A percentile compares a stretch with the other conserved stretches of the same genome.
These are phyloP conservation scores for Laticauda laticaudata DNA, from an alignment of 2,113 vertebrate species.

Conservation along the genomic window DNA sequence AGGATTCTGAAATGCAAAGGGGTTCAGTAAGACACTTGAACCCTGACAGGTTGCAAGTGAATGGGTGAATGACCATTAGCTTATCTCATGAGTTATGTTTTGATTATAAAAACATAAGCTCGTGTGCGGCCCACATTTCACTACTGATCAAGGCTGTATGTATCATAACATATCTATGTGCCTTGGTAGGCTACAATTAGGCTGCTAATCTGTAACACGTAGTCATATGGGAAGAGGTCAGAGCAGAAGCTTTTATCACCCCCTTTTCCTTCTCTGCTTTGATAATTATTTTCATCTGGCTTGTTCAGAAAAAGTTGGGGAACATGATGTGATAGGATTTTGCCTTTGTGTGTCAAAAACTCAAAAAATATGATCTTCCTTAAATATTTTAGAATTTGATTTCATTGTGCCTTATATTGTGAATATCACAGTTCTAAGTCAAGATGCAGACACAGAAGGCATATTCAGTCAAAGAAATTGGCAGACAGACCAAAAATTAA, in stretches of 20 bases:
- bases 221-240: not conserved
- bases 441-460: not conserved
- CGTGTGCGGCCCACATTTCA: not conserved
- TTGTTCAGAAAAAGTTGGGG: not conserved
- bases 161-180: not conserved
- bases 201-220: not conserved
- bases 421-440: not conserved
- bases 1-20: not conserved
- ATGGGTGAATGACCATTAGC: not conserved
- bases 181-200: not conserved
- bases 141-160: not conserved
- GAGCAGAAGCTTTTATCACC: not conserved
- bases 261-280: not conserved
- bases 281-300: not conserved
- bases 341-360: not conserved
- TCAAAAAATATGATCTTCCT: not conserved
- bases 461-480: not conserved
- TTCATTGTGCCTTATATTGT: not conserved
- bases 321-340: not conserved
- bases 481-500: not conserved
- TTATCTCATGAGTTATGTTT: not conserved
- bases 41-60: not conserved
- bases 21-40: not conserved
- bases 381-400: not conserved
- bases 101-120: not conserved